Evolutionary conservation across 2,888 invertebrate species (phyloP), one percentile per base, ranked within the genome.

Genomic region (Pachydiplax longipennis): DNA sequence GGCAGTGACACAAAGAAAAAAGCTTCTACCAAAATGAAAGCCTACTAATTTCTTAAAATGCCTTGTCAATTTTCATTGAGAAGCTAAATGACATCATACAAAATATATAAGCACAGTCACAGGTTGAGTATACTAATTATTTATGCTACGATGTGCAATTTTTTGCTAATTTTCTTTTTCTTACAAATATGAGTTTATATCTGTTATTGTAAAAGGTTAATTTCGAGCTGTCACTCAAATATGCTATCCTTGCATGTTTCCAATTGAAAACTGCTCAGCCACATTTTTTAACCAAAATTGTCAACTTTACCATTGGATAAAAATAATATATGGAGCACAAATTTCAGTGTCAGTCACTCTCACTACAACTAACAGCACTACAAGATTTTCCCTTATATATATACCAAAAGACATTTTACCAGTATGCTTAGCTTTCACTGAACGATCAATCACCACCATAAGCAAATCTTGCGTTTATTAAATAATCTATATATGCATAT

Each of bases 371-470:
- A 87, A 87, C 61, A 61, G 87, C 87, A 87, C 87, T 87, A 87
- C 87, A 65, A 87, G 65, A 35, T 61, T 65, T 87, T 37, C 87
- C 61, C 37, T 37, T 65, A 65, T 65, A 61, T 87, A 87, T 53
- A 18, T 53, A 53, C 53, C 87, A 58, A 87, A 87, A 82, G 61
- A 87, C 87, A 87, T 87, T 87, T 87, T 87, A 87, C 87, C 87
- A 87, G 40, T 87, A 87, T 87, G 87, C 87, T 58, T 87, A 87
- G 87, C 87, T 61, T 61, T 87, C 61, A 87, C 87, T 87, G 87
- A 87, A 87, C 87, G 87, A 87, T 87, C 87, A 87, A 87, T 87
- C 87, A 87, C 87, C 87, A 87, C 87, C 87, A 87, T 87, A 87
- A 87, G 87, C 87, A 87, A 61, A 58, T 87, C 65, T 87, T 87